These are phyloP conservation scores for Alcedo quadribrachys DNA, from an alignment of 2,797 vertebrate genomes.

Conservation along the genomic window DNA sequence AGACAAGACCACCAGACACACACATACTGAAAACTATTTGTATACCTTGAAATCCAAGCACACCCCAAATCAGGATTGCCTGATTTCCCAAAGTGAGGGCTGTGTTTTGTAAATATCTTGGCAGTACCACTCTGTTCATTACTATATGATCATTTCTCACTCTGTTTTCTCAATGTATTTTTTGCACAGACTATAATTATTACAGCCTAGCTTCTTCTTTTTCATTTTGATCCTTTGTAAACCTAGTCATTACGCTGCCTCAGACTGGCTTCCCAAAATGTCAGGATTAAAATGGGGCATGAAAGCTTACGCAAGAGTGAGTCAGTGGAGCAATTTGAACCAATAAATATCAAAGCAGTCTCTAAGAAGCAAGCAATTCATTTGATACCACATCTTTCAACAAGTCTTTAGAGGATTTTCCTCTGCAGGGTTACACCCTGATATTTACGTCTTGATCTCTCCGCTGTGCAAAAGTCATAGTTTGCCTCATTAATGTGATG, in stretches of 20 bases:
- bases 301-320: conserved; percentile 78
- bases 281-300: conserved; percentile 77
- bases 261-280: conserved; percentile 75
- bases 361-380: conserved; percentile 81
- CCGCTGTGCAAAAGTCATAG: conserved; percentile 37
- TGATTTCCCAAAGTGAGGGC: conserved; percentile 41
- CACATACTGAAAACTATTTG: background rate
- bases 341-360: conserved; percentile 83
- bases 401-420: conserved; percentile 76
- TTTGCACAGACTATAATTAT: conserved; percentile 71
- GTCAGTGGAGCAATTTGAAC: conserved; percentile 83
- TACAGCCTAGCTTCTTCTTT: conserved; percentile 61
- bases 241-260: conserved; percentile 74
- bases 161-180: conserved; percentile 71
- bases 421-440: conserved; percentile 73
- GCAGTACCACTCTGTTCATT: conserved; percentile 18
- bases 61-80: background rate
- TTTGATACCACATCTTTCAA: conserved; percentile 83
- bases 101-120: conserved; percentile 40
- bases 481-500: conserved; percentile 55
- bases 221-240: conserved; percentile 78
- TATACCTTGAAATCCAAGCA: conserved; percentile 9
- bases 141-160: conserved; percentile 67
- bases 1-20: background rate
- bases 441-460: conserved; percentile 68